Percentiles rank a stretch among this genome's conserved stretches.
These are phyloP conservation scores for Microtus richardsoni DNA, from an alignment of 2,113 vertebrate species.

Conservation along the genomic window DNA sequence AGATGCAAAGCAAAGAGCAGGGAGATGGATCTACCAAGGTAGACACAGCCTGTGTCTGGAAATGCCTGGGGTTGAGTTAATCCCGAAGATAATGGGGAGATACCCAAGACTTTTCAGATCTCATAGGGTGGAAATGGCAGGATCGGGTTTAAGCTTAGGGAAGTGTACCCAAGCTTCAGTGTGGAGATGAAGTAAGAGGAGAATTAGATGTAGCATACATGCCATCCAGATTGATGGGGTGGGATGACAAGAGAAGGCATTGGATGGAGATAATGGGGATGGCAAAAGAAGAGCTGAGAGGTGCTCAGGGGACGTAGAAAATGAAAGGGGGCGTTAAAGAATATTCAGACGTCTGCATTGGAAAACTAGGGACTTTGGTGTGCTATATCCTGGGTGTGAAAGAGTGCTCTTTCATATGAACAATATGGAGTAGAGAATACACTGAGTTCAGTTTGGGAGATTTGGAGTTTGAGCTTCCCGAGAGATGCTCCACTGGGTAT, in stretches of 20 bases:
- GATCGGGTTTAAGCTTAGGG: background rate
- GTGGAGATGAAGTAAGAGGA: background rate
- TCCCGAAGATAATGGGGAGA: background rate
- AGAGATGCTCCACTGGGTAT: background rate
- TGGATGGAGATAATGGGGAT: fast-evolving
- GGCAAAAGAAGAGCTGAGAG: background rate
- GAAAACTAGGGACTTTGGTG: too few relatives aligned
- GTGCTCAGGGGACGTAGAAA: background rate
- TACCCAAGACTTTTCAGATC: background rate
- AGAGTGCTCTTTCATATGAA: background rate
- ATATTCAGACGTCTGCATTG: background rate
- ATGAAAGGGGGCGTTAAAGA: background rate
- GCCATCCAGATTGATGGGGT: background rate
- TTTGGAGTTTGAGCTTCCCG: background rate
- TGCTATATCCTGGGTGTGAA: background rate
- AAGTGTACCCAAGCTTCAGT: background rate
- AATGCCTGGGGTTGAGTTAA: background rate
- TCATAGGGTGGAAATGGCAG: background rate
- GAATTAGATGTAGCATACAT: fast-evolving
- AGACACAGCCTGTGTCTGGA: background rate
- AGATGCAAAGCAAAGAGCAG: background rate
- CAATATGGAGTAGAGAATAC: background rate
- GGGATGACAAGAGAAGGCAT: background rate
- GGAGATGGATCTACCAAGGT: background rate
- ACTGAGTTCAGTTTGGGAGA: background rate